A percentile compares a stretch with the other conserved stretches of the same genome.
phyloP scores from a whole-genome alignment of 2,888 invertebrate species.

The Thumatha senex region DNA sequence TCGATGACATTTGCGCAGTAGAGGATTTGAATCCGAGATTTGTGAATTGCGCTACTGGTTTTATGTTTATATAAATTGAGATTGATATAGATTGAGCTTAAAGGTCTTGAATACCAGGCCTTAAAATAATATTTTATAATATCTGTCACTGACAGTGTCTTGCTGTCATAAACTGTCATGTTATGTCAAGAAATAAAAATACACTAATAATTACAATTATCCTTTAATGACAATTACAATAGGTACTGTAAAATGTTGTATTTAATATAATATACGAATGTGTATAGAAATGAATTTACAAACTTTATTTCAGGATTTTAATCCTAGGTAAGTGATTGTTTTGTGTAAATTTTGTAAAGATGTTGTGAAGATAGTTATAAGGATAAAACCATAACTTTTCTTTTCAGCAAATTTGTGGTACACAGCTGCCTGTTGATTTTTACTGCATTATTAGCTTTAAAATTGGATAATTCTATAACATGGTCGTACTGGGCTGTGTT shows the following conservation, averaged over 20 bases:
- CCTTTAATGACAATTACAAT: too few relatives aligned
- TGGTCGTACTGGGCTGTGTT: constrained; percentile 99
- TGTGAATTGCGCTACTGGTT: too few relatives aligned
- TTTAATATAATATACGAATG: constrained; percentile 55
- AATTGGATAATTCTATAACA: constrained; percentile 93
- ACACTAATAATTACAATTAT: too few relatives aligned
- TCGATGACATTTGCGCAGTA: too few relatives aligned
- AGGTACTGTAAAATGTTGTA: constrained; percentile 50
- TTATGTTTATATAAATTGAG: too few relatives aligned
- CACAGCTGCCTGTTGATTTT: constrained; percentile 96
- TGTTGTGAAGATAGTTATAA: constrained; percentile 15
- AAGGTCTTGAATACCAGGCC: too few relatives aligned
- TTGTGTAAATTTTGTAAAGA: constrained; percentile 21
- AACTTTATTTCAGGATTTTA: constrained; percentile 95
- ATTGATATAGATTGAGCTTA: too few relatives aligned
- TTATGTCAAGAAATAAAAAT: too few relatives aligned
- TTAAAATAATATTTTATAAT: too few relatives aligned
- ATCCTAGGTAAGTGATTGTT: constrained; percentile 88
- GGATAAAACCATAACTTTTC: constrained; percentile 46
- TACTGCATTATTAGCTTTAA: constrained; percentile 94
- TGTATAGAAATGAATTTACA: constrained; percentile 91
- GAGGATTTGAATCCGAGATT: too few relatives aligned
- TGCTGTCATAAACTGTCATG: too few relatives aligned
- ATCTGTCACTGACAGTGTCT: too few relatives aligned
- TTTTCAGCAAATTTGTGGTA: constrained; percentile 97